Evolutionary conservation across 2,113 vertebrate species (phyloP).

Genomic region (Anguilla japonica): DNA sequence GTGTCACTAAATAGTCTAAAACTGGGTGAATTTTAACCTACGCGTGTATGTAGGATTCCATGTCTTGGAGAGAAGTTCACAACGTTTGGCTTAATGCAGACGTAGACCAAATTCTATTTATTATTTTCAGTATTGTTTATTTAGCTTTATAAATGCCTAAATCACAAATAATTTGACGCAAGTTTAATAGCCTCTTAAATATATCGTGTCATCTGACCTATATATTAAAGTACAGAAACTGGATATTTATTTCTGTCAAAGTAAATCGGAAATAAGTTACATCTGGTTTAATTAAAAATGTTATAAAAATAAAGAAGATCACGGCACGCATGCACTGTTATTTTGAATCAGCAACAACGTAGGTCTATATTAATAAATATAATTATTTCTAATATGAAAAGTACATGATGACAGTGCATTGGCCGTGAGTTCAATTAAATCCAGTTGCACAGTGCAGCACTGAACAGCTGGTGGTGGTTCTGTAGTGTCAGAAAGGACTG

Average conservation of each 20-base stretch:
- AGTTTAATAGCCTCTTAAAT: background rate
- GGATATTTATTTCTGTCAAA: background rate
- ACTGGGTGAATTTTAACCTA: background rate
- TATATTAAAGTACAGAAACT: background rate
- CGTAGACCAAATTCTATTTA: background rate
- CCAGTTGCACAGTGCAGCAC: background rate
- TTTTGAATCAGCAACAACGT: background rate
- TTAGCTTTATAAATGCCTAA: background rate
- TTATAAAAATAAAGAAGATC: background rate
- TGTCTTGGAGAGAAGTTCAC: background rate
- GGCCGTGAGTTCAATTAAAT: background rate
- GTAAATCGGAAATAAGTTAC: background rate
- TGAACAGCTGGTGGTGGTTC: constrained; percentile 34
- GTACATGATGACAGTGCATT: background rate
- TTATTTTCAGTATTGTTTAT: background rate
- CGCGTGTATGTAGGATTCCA: background rate
- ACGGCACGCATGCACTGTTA: background rate
- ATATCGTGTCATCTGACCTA: background rate
- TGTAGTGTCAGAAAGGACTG: constrained; percentile 51
- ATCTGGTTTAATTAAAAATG: background rate
- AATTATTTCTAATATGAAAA: background rate
- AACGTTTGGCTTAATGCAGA: background rate
- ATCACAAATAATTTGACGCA: background rate
- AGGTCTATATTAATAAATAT: background rate
- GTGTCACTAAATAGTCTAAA: background rate